Evolutionary conservation across 2,113 vertebrate species (phyloP), one percentile per base, ranked within the genome.

Genomic region (Lamprologus callipterus): DNA sequence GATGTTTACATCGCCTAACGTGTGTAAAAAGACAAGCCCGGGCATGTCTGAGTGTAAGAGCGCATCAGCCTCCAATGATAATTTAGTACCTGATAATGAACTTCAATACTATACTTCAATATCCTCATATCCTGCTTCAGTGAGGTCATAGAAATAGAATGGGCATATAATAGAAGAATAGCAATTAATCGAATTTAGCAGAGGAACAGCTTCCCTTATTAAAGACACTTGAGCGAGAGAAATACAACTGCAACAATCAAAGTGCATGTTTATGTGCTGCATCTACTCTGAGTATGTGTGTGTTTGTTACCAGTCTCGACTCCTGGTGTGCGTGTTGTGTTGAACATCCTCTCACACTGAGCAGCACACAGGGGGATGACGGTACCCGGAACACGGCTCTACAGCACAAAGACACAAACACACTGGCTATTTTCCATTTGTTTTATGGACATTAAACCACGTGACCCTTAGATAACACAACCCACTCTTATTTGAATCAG

Each of bases 261-360:
- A 73, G 68, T 73, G 13, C 19, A 37, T 37, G 4, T 68, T 21
- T 40, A 42, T 70, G 65, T 45, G 2, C 21, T 45, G 21, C 9
- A 73, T 73, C 5, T 73, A 73, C 21, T 73, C 68, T 9, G n/a
- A 23, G 85, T 90, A 11, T 79, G 54, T 8, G 54, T 33, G 85
- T 51, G 17, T 37, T 33, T 45, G 83, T 91, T 90, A 97, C 96
- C 97, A 3, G 95, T 96, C 86, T 97, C 96, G 1, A 87, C 82
- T 95, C 97, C 97, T 8, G 97, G 97, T 17, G 94, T 95, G 80
- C 97, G 96, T 10, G 96, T 97, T 83, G 96, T 97, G 95, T 97
- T 97, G 94, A 97, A 97, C 96, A 97, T 96, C 83, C 97, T 95
- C 86, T 97, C 97, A 95, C 94, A 97, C 93, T 97, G 97, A 81